Base-by-base conservation (phyloP, 2,888 invertebrate species). In the Slavum lentiscoides region DNA sequence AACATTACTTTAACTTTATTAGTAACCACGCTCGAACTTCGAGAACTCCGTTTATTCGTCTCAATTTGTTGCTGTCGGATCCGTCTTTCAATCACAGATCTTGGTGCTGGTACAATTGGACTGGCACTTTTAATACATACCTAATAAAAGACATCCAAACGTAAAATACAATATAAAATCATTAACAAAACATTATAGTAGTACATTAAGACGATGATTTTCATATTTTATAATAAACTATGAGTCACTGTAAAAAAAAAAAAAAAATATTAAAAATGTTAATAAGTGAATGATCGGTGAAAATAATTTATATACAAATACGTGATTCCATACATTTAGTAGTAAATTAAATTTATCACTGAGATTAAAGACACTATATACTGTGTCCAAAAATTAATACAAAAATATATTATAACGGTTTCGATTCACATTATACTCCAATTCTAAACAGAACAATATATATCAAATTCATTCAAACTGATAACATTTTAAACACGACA, bases 51-150 rank as follows among this genome's bases (percentile, higher is more conserved):
- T 61, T 86, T 84, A 82, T 86, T 86, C 68, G 86, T 86, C 74
- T 87, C 83, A 58, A 80, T 80, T 86, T 86, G 74, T 85, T 84
- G 64, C 85, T 85, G 82, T 86, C 83, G 83, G 49, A 84, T 84
- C 82, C 84, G 82, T 75, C 84, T 82, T 83, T 84, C 83, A 81
- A 84, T 84, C 74, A 84, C 83, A 69, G 84, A 83, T 83, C 84
- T 83, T 62, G 84, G 83, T 67, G 84, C 84, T 55, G 84, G 84
- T 80, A 83, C 83, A 77, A 83, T 83, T 67, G 84, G 84, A 61
- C 84, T 84, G 61, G 85, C 85, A 82, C 85, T 85, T 83, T 85
- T 85, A 72, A 85, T 85, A 82, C 85, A 85, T 39, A 85, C 84
- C 85, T 85, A 82, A 30, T 43, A 83, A n/a, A n/a, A 61, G 5